phyloP scores from a whole-genome alignment of 1,140 invertebrate genomes.

The Cyrtorhinus lividipennis region DNA sequence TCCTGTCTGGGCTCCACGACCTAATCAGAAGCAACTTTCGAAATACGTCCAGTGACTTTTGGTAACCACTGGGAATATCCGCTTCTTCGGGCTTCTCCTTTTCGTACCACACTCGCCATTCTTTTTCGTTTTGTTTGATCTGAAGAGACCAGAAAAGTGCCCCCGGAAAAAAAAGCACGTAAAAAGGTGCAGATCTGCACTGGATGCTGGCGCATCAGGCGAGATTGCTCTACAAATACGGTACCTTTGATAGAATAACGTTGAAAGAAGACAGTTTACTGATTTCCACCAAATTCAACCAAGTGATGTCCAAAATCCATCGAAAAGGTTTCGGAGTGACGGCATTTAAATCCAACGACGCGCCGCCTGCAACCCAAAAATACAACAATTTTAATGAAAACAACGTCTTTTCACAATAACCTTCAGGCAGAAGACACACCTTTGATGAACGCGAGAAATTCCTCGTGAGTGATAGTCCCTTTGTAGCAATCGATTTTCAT shows the following conservation, averaged over 20 bases:
- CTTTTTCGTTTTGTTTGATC: constrained; percentile 71
- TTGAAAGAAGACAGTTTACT: constrained; percentile 72
- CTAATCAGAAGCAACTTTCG: constrained; percentile 76
- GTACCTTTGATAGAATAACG: constrained; percentile 63
- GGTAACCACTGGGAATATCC: constrained; percentile 80
- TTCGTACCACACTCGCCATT: constrained; percentile 90
- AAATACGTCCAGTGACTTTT: constrained; percentile 76
- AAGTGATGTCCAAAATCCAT: constrained; percentile 93
- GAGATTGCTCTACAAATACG: no score
- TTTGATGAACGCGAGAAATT: constrained; percentile 93
- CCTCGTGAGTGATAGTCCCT: constrained; percentile 68
- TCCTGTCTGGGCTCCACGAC: constrained; percentile 90
- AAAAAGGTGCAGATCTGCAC: no score
- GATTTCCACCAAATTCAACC: constrained; percentile 92
- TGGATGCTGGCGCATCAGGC: no score
- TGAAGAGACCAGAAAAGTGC: constrained; percentile 27
- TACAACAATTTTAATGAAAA: background rate
- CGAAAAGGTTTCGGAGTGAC: constrained; percentile 82
- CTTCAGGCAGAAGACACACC: no score
- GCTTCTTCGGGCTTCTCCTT: constrained; percentile 86
- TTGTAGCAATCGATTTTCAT: constrained; percentile 88
- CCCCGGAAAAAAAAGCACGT: background rate
- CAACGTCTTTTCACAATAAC: no score
- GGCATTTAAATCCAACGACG: constrained; percentile 84
- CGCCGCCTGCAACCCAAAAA: constrained; percentile 45